Evolutionary conservation across 2,113 vertebrate genomes (phyloP).

Genomic region (Limanda limanda): DNA sequence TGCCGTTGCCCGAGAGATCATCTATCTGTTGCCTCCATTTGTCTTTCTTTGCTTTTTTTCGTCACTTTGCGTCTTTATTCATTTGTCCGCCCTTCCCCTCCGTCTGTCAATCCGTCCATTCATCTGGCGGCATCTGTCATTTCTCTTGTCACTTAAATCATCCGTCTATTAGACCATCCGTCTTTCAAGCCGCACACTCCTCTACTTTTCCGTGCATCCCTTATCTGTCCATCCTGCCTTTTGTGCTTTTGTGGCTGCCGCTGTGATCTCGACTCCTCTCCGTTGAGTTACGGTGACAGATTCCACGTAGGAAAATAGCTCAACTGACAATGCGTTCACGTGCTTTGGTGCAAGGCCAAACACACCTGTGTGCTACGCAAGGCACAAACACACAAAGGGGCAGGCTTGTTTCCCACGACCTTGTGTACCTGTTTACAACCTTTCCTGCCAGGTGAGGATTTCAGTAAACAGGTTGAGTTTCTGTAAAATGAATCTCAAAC

Average conservation of each 20-base stretch:
- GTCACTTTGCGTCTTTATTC: conserved; percentile 53
- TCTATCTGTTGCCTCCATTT: conserved; percentile 28
- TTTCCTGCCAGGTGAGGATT: conserved; percentile 23
- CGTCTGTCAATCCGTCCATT: conserved; percentile 71
- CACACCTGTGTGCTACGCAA: conserved; percentile 53
- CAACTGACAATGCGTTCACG: neutral
- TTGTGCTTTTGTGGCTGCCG: conserved; percentile 50
- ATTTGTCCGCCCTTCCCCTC: conserved; percentile 53
- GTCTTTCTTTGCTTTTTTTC: conserved; percentile 20
- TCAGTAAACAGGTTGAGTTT: conserved; percentile 54
- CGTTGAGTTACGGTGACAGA: conserved; percentile 57
- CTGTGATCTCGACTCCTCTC: conserved; percentile 46
- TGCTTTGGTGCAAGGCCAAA: conserved; percentile 36
- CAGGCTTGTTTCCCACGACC: conserved; percentile 38
- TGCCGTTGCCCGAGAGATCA: conserved; percentile 22
- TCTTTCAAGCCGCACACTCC: conserved; percentile 63
- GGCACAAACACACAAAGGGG: conserved; percentile 5
- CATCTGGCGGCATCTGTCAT: conserved; percentile 64
- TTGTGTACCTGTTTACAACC: neutral
- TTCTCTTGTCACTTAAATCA: conserved; percentile 72
- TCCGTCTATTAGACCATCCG: conserved; percentile 64
- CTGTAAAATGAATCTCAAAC: conserved; percentile 30
- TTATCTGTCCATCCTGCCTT: conserved; percentile 55
- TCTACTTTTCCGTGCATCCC: conserved; percentile 30
- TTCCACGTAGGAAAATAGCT: conserved; percentile 30